Conservation (phyloP, 2,888 invertebrate species). For the Anoplius nigerrimus region DNA sequence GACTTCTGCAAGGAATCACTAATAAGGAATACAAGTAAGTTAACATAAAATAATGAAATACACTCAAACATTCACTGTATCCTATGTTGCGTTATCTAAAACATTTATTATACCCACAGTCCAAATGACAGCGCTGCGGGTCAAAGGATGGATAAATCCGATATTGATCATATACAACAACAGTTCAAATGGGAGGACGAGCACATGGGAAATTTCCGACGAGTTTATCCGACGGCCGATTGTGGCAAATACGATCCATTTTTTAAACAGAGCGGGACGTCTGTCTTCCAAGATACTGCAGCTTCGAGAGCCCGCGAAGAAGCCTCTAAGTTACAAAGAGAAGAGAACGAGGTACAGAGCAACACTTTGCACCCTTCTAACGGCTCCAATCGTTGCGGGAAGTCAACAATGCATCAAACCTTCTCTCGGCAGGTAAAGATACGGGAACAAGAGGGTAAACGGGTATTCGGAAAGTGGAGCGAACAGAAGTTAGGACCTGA, state of each 20-base stretch:
- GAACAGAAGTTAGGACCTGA: constrained; percentile 60
- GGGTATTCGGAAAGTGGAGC: constrained; percentile 56
- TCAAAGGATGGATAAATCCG: constrained; percentile 16
- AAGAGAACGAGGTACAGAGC: constrained; percentile 71
- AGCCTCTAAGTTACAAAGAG: constrained; percentile 82
- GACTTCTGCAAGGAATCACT: constrained; percentile 80
- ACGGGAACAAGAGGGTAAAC: constrained; percentile 61
- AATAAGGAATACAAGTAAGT: constrained; percentile 65
- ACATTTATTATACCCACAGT: background rate
- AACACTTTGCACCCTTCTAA: background rate
- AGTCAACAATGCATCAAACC: background rate
- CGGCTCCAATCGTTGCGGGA: background rate
- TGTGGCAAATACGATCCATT: constrained; percentile 82
- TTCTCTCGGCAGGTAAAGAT: constrained; percentile 49
- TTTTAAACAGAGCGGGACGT: constrained; percentile 85
- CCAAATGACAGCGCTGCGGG: background rate
- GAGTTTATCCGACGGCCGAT: constrained; percentile 82
- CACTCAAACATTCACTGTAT: too few species aligned
- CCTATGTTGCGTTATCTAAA: too few species aligned
- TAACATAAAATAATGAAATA: background rate
- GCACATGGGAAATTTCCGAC: constrained; percentile 85
- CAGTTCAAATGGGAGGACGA: constrained; percentile 85
- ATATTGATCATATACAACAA: constrained; percentile 65
- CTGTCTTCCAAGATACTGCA: constrained; percentile 85
- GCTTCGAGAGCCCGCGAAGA: constrained; percentile 87